A percentile compares a stretch with the other conserved stretches of the same genome.
Conservation (phyloP, 2,113 vertebrate species). For the Loxodonta africana region DNA sequence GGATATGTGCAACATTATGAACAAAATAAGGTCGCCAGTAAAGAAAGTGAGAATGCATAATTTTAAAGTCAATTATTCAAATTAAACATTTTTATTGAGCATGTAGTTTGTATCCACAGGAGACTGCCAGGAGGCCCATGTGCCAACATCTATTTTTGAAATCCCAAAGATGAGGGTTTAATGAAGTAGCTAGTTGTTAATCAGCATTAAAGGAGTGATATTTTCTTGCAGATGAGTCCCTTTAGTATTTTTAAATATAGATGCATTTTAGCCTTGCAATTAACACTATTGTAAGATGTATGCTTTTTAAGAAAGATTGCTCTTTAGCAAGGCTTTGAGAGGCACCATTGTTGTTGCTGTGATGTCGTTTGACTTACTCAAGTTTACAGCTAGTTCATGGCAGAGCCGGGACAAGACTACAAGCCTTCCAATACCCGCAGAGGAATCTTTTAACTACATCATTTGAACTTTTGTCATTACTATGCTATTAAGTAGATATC, state of each 20-base stretch:
- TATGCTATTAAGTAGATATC: not conserved
- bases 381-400: not conserved
- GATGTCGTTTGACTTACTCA: not conserved
- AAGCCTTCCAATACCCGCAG: not conserved
- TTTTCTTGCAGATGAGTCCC: not conserved
- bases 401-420: not conserved
- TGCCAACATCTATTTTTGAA: constrained; percentile 25
- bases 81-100: not conserved
- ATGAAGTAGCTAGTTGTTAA: constrained; percentile 14
- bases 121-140: not conserved
- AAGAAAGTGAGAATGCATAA: not conserved
- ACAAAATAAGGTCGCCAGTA: not conserved
- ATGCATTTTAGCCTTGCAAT: not conserved
- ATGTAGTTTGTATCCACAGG: not conserved
- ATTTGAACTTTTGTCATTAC: not conserved
- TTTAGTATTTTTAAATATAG: not conserved
- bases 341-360: not conserved
- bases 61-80: not conserved
- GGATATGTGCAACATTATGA: not conserved
- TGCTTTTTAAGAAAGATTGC: not conserved
- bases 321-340: constrained; percentile 11
- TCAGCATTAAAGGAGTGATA: not conserved
- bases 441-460: constrained; percentile 1
- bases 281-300: not conserved
- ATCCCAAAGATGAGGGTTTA: constrained; percentile 16